A percentile compares a stretch with the other conserved stretches of the same genome.
Evolutionary conservation across 2,797 vertebrate genomes (phyloP).

Genomic region (Momotus momota): DNA sequence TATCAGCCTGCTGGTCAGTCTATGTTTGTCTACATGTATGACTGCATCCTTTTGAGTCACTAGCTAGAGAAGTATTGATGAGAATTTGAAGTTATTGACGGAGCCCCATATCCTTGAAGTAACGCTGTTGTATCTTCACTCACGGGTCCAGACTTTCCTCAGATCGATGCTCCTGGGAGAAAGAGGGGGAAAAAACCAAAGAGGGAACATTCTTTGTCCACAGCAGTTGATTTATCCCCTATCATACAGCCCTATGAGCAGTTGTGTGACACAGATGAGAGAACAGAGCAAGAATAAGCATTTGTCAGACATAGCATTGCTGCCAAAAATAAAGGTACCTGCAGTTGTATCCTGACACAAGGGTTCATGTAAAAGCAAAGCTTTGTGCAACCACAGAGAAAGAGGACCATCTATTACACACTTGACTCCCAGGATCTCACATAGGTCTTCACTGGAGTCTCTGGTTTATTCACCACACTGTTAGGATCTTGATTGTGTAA

Average conservation of each 20-base stretch:
- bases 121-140: neutral
- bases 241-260: neutral
- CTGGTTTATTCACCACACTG: neutral
- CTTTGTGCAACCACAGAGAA: neutral
- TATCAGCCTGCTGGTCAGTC: neutral
- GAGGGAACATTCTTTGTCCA: neutral
- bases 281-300: neutral
- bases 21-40: neutral
- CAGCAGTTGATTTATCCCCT: neutral
- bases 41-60: neutral
- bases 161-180: neutral
- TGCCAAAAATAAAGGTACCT: neutral
- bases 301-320: neutral
- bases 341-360: neutral
- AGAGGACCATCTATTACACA: fast-evolving
- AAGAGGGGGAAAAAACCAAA: neutral
- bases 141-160: neutral
- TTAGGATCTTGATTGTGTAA: neutral
- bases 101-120: neutral
- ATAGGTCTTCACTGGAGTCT: fast-evolving
- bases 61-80: neutral
- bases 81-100: neutral
- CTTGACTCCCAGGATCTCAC: neutral
- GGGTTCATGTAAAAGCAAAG: neutral
- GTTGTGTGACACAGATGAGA: neutral